Evolutionary conservation across 2,797 vertebrate genomes (phyloP).

Genomic region (Taenioides sp.): DNA sequence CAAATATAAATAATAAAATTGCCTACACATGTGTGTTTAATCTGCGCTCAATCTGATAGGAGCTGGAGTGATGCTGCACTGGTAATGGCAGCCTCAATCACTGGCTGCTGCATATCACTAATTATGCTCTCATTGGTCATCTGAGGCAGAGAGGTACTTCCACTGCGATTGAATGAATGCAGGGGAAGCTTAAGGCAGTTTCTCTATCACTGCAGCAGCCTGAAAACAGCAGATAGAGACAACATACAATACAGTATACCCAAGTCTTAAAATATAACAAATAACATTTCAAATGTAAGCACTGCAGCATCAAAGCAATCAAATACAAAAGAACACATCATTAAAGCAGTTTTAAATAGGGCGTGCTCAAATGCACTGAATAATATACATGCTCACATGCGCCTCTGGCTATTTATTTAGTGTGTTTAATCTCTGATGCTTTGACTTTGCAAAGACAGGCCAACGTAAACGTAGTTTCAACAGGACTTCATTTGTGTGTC

Average conservation of each 20-base stretch:
- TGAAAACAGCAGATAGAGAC: constrained; percentile 17
- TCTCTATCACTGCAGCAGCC: constrained; percentile 37
- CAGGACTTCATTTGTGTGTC: constrained; percentile 54
- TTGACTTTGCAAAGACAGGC: constrained; percentile 53
- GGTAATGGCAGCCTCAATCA: constrained; percentile 53
- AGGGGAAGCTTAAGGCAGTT: constrained; percentile 45
- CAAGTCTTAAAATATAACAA: constrained; percentile 1
- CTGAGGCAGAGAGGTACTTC: constrained; percentile 53
- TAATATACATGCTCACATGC: constrained; percentile 14
- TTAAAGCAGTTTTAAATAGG: constrained; percentile 10
- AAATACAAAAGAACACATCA: constrained; percentile 3
- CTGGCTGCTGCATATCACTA: constrained; percentile 42
- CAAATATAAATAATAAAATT: constrained; percentile 62
- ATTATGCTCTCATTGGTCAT: constrained; percentile 60
- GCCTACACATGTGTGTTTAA: constrained; percentile 54
- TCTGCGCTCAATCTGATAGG: constrained; percentile 37
- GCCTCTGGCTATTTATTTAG: constrained; percentile 49
- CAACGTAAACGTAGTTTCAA: constrained; percentile 48
- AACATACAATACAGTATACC: neutral
- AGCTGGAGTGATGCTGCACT: constrained; percentile 26
- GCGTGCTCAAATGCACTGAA: constrained; percentile 10
- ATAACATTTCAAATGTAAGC: constrained; percentile 1
- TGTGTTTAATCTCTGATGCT: constrained; percentile 51
- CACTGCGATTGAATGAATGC: constrained; percentile 57
- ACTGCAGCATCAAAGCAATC: neutral